Evolutionary conservation across 2,888 invertebrate genomes (phyloP).

Genomic region (Caenorhabditis sp.): DNA sequence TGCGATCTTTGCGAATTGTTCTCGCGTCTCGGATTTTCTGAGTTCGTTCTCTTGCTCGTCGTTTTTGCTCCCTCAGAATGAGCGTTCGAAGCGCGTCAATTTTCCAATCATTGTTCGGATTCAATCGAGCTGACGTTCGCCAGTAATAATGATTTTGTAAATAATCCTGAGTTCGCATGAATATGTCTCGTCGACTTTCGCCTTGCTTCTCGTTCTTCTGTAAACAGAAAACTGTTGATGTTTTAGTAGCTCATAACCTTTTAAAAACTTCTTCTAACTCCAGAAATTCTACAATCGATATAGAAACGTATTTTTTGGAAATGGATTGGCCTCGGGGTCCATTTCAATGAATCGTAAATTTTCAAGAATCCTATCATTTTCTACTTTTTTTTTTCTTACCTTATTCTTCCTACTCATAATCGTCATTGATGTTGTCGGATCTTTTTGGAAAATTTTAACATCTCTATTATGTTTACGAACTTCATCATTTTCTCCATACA

Average conservation of each 20-base stretch:
- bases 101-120: constrained; percentile 38
- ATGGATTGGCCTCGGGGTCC: background rate
- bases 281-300: too few species aligned
- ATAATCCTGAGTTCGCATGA: constrained; percentile 31
- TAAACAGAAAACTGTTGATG: background rate
- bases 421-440: constrained; percentile 5
- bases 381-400: background rate
- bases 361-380: background rate
- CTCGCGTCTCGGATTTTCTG: constrained; percentile 8
- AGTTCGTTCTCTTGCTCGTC: constrained; percentile 17
- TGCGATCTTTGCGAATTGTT: background rate
- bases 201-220: constrained; percentile 14
- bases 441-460: constrained; percentile 7
- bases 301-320: too few species aligned
- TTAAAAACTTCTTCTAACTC: background rate
- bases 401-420: constrained; percentile 7
- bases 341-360: background rate
- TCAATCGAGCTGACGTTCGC: constrained; percentile 31
- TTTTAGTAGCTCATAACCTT: background rate
- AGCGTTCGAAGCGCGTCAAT: constrained; percentile 24
- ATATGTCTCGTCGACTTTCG: constrained; percentile 16
- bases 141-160: constrained; percentile 35
- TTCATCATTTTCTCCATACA: constrained; percentile 24
- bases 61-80: constrained; percentile 28
- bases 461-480: constrained; percentile 10